Percentiles rank a stretch among this genome's conserved stretches.
These are phyloP conservation scores for Megaleporinus macrocephalus DNA, from an alignment of 2,113 vertebrate species.

Conservation along the genomic window DNA sequence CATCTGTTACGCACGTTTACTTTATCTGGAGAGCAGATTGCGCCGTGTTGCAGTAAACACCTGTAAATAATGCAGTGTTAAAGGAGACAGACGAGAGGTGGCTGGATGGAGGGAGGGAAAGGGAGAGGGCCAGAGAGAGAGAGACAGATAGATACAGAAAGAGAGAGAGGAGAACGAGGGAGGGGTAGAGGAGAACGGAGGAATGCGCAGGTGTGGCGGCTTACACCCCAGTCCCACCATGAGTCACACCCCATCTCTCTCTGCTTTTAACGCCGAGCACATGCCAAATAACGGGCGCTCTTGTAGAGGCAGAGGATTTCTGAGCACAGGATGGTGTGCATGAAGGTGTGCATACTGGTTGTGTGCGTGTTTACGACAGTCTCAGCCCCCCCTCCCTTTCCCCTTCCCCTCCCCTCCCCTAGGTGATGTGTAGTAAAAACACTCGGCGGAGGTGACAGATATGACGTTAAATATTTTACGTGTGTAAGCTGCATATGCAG, in stretches of 20 bases:
- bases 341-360: not conserved
- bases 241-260: conserved; percentile 60
- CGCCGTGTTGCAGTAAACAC: conserved; percentile 65
- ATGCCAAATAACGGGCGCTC: conserved; percentile 50
- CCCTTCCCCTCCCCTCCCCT: conserved; percentile 56
- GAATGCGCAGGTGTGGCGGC: conserved; percentile 70
- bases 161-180: not conserved
- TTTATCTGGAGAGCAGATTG: conserved; percentile 68
- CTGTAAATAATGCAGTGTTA: conserved; percentile 81
- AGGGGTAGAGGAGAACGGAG: conserved; percentile 29
- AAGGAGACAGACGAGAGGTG: conserved; percentile 68
- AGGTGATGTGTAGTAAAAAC: conserved; percentile 80
- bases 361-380: not conserved
- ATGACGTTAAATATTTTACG: conserved; percentile 84
- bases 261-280: conserved; percentile 68
- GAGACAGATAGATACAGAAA: not conserved
- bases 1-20: conserved; percentile 41
- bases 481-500: conserved; percentile 76
- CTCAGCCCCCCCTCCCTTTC: not conserved
- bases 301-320: conserved; percentile 15
- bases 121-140: not conserved
- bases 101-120: conserved; percentile 28
- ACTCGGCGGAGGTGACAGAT: conserved; percentile 79
- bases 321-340: conserved; percentile 47
- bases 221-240: conserved; percentile 48